Evolutionary conservation across 2,113 vertebrate species (phyloP), one percentile per base, ranked within the genome.

Genomic region (Rutilus rutilus): DNA sequence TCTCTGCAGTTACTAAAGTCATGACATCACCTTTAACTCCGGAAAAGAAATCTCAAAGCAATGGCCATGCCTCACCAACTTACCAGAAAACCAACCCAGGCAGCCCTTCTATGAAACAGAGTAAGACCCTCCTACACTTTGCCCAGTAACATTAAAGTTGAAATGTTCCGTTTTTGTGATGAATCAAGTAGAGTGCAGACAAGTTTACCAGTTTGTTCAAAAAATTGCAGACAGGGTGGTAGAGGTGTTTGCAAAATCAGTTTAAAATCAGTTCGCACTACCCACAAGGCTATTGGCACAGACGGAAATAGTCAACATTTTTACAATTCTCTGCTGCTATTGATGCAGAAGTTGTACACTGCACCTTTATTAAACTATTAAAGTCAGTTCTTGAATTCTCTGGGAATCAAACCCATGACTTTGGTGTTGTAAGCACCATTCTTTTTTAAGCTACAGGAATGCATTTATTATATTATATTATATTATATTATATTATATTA

Each of bases 31-130:
- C 93, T n/a, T 91, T 92, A 86, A 86, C 92, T 82, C 86, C 91
- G 50, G 94, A 95, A n/a, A 94, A 92, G 89, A 94, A 86, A 90
- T 90, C 86, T 64, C 91, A 90, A 1, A 92, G 90, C 76, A 94
- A 93, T 42, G 86, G 90, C 62, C 91, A 92, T 83, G 82, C 88
- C 87, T 94, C 94, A 79, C 94, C 93, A 5, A 90, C 87, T 27
- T 88, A 92, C 60, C 84, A 87, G 30, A 33, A 77, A 57, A 60
- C 76, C 83, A 87, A 73, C 78, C 87, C 73, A 3, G 78, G 82
- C 74, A 91, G 87, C 76, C 88, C 90, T 45, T 89, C 88, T 33
- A 92, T 90, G 27, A 94, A 91, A 89, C 91, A 88, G 0, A 90
- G 95, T 95, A 90, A 92, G 94, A 90, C 86, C 33, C 54, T 57